Evolutionary conservation across 2,797 vertebrate genomes (phyloP).

Genomic region (Furcifer pardalis): DNA sequence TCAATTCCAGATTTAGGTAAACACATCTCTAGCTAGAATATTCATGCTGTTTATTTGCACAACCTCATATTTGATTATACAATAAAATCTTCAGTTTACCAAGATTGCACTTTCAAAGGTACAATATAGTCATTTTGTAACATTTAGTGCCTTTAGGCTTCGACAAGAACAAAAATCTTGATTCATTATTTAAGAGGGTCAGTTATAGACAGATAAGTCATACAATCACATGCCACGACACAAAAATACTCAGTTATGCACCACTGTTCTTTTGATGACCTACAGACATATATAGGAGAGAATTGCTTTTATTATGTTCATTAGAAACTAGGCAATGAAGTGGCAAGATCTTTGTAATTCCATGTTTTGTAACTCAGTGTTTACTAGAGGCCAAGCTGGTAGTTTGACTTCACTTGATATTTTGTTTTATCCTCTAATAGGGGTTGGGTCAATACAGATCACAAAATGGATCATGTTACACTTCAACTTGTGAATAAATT

Average conservation of each 20-base stretch:
- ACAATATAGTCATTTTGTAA: neutral
- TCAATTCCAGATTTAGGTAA: neutral
- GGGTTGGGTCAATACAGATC: neutral
- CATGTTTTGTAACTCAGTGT: neutral
- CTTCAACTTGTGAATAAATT: neutral
- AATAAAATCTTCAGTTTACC: neutral
- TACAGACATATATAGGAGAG: neutral
- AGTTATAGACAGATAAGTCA: neutral
- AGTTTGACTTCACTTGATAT: too few species aligned
- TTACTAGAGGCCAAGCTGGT: neutral
- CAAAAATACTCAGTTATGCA: neutral
- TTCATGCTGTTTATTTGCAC: neutral
- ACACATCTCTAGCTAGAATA: neutral
- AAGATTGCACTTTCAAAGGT: fast-evolving
- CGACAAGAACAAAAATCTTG: neutral
- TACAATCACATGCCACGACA: neutral
- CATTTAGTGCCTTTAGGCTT: neutral
- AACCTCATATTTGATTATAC: neutral
- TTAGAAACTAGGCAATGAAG: neutral
- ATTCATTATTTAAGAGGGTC: neutral
- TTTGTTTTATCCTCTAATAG: neutral
- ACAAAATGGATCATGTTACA: neutral
- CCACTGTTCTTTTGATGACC: neutral
- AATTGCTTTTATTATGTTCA: neutral
- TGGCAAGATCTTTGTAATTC: neutral